Conservation (phyloP, 2,888 invertebrate genomes). For the Dinocampus coccinellae region DNA sequence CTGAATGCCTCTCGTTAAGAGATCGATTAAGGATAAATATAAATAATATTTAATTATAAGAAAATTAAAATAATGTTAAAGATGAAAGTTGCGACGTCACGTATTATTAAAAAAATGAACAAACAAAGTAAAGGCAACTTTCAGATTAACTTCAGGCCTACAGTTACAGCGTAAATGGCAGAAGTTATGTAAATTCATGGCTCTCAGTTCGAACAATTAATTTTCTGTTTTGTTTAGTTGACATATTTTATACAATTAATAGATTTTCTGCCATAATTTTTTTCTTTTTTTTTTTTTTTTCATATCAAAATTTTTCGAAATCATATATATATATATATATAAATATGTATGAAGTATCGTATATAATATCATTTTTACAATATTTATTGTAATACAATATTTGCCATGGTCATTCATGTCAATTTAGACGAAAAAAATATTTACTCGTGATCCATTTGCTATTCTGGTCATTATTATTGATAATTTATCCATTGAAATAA, state of each 20-base stretch:
- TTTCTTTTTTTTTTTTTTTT: not conserved
- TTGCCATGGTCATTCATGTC: not conserved
- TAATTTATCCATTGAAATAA: not conserved
- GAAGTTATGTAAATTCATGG: slow-evolving; percentile 49
- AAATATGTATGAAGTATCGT: not conserved
- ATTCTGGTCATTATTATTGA: slow-evolving; percentile 5
- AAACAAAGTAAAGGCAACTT: slow-evolving; percentile 21
- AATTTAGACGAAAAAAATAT: not conserved
- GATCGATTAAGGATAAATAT: slow-evolving; percentile 39
- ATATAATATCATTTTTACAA: not conserved
- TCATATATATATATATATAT: not conserved
- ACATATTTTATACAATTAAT: slow-evolving; percentile 33
- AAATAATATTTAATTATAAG: slow-evolving; percentile 39
- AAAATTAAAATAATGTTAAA: slow-evolving; percentile 21
- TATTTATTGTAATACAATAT: not conserved
- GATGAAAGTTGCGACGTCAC: slow-evolving; percentile 18
- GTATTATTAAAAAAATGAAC: slow-evolving; percentile 14
- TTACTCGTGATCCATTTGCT: slow-evolving; percentile 31
- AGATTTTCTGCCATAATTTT: not conserved
- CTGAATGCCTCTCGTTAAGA: slow-evolving; percentile 44
- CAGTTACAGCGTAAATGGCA: slow-evolving; percentile 46
- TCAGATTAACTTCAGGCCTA: slow-evolving; percentile 62
- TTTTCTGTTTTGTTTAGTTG: slow-evolving; percentile 38
- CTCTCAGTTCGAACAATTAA: slow-evolving; percentile 35
- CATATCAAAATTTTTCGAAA: not conserved